These are phyloP conservation scores for Pollenia amentaria DNA, from an alignment of 2,888 invertebrate species.

Conservation along the genomic window DNA sequence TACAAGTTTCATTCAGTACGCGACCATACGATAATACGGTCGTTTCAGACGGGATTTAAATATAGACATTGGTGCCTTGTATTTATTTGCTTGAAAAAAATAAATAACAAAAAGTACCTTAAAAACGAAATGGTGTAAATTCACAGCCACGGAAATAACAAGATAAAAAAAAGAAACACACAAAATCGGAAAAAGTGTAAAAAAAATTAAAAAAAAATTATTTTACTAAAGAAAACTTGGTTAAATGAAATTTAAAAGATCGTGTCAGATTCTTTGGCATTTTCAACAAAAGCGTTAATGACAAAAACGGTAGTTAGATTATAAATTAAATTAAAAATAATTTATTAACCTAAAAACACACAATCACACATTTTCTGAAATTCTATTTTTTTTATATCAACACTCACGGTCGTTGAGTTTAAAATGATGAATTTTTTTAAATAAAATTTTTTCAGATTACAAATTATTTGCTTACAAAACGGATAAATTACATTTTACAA, in stretches of 20 bases:
- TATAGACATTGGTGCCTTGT: conserved; percentile 13
- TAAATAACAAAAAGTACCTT: conserved; percentile 33
- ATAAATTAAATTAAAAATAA: conserved; percentile 50
- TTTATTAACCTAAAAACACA: conserved; percentile 14
- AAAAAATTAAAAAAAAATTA: conserved; percentile 32
- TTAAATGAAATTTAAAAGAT: conserved; percentile 50
- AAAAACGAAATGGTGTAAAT: conserved; percentile 47
- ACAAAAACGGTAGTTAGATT: conserved; percentile 50
- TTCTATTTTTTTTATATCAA: background rate
- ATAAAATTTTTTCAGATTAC: background rate
- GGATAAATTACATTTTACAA: conserved; percentile 32
- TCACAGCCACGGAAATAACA: conserved; percentile 43
- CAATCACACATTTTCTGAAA: conserved; percentile 21
- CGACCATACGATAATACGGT: conserved; percentile 80
- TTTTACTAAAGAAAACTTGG: conserved; percentile 40
- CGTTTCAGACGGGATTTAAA: conserved; percentile 76
- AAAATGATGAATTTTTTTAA: conserved; percentile 50
- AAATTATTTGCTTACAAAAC: background rate
- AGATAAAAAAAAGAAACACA: conserved; percentile 47
- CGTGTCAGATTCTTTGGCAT: background rate
- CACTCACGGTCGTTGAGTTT: background rate
- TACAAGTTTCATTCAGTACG: conserved; percentile 82
- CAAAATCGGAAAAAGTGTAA: conserved; percentile 3
- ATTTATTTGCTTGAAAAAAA: conserved; percentile 46
- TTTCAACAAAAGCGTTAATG: conserved; percentile 1